Conservation (phyloP, 2,113 vertebrate genomes). For the Mustela lutreola region DNA sequence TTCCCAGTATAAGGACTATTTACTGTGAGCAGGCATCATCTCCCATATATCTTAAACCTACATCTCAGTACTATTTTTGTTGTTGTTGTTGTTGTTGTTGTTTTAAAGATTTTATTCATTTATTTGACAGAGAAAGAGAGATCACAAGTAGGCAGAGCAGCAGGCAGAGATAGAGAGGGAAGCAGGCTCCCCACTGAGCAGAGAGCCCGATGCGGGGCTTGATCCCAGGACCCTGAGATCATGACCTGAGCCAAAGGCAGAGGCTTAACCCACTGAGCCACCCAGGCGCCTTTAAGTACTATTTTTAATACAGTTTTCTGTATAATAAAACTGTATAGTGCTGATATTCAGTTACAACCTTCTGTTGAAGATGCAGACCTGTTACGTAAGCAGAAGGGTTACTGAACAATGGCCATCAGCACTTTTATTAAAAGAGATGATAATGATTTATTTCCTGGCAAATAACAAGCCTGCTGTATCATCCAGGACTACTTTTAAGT, state of each 20-base stretch:
- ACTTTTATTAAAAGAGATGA: slow-evolving; percentile 78
- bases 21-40: not conserved
- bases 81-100: too few relatives aligned
- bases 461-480: slow-evolving; percentile 63
- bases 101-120: too few relatives aligned
- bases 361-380: slow-evolving; percentile 29
- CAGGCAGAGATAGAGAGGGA: too few relatives aligned
- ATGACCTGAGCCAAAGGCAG: too few relatives aligned
- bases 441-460: slow-evolving; percentile 75
- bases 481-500: slow-evolving; percentile 69
- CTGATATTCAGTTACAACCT: slow-evolving; percentile 68
- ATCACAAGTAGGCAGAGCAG: too few relatives aligned
- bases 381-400: slow-evolving; percentile 71
- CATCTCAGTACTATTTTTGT: slow-evolving; percentile 53
- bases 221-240: too few relatives aligned
- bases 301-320: slow-evolving; percentile 34
- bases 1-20: slow-evolving; percentile 4
- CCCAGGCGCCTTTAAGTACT: not conserved
- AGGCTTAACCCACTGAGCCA: too few relatives aligned
- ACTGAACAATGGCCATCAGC: slow-evolving; percentile 59
- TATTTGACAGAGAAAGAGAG: too few relatives aligned
- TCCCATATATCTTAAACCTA: slow-evolving; percentile 35
- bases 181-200: too few relatives aligned
- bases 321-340: slow-evolving; percentile 46
- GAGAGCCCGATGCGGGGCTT: too few relatives aligned